Conservation (phyloP, 2,797 vertebrate genomes). For the Meda fulgida region DNA sequence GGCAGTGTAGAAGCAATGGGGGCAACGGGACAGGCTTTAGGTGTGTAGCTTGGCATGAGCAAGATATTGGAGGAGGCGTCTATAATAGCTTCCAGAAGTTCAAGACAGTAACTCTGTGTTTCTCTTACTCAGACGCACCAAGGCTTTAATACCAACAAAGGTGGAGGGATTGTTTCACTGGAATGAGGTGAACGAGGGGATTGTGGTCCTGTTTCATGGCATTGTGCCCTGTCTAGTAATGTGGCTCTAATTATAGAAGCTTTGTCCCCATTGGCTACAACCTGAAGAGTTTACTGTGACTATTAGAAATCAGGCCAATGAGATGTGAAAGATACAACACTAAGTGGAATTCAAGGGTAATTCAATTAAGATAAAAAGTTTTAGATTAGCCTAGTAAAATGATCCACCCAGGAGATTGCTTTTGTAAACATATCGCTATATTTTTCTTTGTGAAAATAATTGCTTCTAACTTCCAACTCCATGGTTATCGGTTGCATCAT, state of each 20-base stretch:
- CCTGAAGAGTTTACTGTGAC: slow-evolving; percentile 2
- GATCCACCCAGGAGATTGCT: neutral
- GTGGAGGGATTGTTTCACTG: slow-evolving; percentile 8
- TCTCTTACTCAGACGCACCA: slow-evolving; percentile 7
- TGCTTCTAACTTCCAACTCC: neutral
- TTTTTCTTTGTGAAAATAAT: slow-evolving; percentile 1
- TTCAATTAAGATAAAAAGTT: slow-evolving; percentile 24
- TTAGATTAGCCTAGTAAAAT: slow-evolving; percentile 11
- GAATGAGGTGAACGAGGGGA: slow-evolving; percentile 14
- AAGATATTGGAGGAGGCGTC: slow-evolving; percentile 35
- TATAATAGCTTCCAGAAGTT: slow-evolving; percentile 60
- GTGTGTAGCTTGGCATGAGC: slow-evolving; percentile 44
- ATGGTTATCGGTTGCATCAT: neutral
- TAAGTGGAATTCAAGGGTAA: slow-evolving; percentile 17
- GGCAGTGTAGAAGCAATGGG: neutral
- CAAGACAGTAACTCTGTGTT: slow-evolving; percentile 55
- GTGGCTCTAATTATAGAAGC: slow-evolving; percentile 34
- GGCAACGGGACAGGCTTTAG: slow-evolving; percentile 34
- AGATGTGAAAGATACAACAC: slow-evolving; percentile 17
- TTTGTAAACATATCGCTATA: neutral
- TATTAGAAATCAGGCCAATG: slow-evolving; percentile 24
- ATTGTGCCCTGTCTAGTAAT: slow-evolving; percentile 33
- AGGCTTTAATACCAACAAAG: slow-evolving; percentile 35
- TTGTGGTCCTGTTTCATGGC: slow-evolving; percentile 16
- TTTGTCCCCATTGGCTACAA: slow-evolving; percentile 27